Evolutionary conservation across 2,888 invertebrate genomes (phyloP).

Genomic region (Uloborus plumipes): DNA sequence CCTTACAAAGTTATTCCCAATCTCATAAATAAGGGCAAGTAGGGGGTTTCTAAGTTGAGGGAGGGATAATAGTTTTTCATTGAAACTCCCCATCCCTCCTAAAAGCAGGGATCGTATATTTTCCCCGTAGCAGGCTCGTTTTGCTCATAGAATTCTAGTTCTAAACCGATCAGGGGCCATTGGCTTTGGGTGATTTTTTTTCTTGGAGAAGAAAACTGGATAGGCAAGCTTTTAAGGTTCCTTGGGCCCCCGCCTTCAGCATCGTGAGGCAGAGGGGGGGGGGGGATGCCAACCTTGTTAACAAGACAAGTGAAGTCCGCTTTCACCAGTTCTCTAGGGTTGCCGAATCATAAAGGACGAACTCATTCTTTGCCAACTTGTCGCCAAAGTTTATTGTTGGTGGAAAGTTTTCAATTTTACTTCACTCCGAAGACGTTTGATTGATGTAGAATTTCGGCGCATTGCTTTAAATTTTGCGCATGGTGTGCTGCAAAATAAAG

Average conservation of each 20-base stretch:
- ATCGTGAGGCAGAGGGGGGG: slow-evolving; percentile 5
- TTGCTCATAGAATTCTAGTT: slow-evolving; percentile 1
- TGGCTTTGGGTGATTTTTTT: slow-evolving; percentile 16
- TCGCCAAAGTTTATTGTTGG: slow-evolving; percentile 1
- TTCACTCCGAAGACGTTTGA: not conserved
- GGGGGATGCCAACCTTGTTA: slow-evolving; percentile 45
- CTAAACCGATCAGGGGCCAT: slow-evolving; percentile 30
- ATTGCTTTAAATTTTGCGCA: no score
- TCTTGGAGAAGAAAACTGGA: slow-evolving; percentile 44
- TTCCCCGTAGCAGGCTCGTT: no score
- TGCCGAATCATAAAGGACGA: not conserved
- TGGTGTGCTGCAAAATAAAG: no score
- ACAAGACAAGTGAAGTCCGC: slow-evolving; percentile 62
- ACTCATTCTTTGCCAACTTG: not conserved
- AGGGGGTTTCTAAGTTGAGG: no score
- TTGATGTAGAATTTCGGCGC: not conserved
- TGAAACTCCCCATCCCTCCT: no score
- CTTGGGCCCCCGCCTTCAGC: slow-evolving; percentile 7
- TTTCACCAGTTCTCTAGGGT: slow-evolving; percentile 57
- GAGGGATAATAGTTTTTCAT: no score
- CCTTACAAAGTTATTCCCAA: no score
- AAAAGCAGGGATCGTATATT: no score
- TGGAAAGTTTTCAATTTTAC: no score
- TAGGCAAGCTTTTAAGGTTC: slow-evolving; percentile 37
- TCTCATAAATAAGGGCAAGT: no score